Base-by-base conservation (phyloP, 2,113 vertebrate genomes). In the Phrynosoma blainvillii region DNA sequence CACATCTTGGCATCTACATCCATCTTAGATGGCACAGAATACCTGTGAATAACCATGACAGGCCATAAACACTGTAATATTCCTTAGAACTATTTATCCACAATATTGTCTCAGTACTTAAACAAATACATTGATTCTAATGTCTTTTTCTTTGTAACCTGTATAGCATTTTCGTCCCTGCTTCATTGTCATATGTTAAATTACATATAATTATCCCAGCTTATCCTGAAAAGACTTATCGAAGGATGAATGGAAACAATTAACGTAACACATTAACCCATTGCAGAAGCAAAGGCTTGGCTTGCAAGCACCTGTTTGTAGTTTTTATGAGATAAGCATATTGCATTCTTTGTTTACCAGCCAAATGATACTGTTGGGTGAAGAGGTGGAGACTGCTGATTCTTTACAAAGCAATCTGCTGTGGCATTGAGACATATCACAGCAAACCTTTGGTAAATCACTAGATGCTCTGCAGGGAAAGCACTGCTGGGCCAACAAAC, bases 161-260 rank as follows among this genome's bases (percentile, higher is more conserved):
- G 77, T 83, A 73, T n/a, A 36, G 66, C 65, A 78, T 89, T 91
- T 88, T 82, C 87, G 92, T 92, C 87, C 92, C 92, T 89, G 59
- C 89, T 89, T 71, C 36, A 16, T 70, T 93, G 79, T 73, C 92
- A 87, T 76, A 25, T 27, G 86, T 73, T 91, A 93, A 95, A 95
- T 93, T 85, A 92, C 85, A 82, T 90, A 56, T 78, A 94, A 96
- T 95, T 96, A 94, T 87, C 85, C 85, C 81, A 85, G 83, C 74
- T 95, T 90, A 78, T 82, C 93, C 88, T 92, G 92, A 88, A 93
- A 91, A 89, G 91, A 70, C 88, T 92, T 91, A 88, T 84, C 74
- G 93, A 91, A 85, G 92, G 93, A 94, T 94, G 90, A 96, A 93
- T 88, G 95, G 92, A 77, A 90, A 87, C 87, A 93, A 96, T 95